A percentile compares a stretch with the other conserved stretches of the same genome.
phyloP scores from a whole-genome alignment of 2,113 vertebrate species.

The Leptocoma aspasia region DNA sequence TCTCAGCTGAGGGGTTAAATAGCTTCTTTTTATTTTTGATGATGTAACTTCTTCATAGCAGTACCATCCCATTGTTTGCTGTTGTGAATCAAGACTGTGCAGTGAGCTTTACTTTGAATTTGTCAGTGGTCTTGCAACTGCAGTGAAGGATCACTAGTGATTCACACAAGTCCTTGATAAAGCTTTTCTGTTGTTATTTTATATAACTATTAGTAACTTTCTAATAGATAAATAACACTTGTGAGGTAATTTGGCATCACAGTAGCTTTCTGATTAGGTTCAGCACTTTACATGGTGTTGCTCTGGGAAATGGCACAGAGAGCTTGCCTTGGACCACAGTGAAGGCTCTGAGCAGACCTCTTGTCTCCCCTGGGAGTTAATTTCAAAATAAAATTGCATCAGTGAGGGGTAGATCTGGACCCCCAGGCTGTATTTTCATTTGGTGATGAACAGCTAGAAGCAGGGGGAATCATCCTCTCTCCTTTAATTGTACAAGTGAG shows the following conservation, averaged over 20 bases:
- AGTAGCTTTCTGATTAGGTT: neutral
- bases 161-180: neutral
- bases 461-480: neutral
- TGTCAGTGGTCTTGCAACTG: neutral
- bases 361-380: neutral
- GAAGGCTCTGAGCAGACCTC: neutral
- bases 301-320: neutral
- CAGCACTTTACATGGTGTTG: neutral
- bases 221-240: neutral
- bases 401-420: neutral
- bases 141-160: neutral
- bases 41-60: neutral
- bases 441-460: neutral
- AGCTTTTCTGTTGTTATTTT: neutral
- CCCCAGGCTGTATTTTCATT: neutral
- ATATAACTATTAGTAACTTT: neutral
- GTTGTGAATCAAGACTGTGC: neutral
- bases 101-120: neutral
- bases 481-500: neutral
- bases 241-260: neutral
- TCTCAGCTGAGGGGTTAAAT: neutral
- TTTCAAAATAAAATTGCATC: neutral
- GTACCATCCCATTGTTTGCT: neutral
- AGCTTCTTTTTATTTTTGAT: neutral
- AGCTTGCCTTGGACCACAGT: neutral